These are phyloP conservation scores for Leptobrachium ailaonicum DNA, from an alignment of 2,113 vertebrate species.

Conservation along the genomic window DNA sequence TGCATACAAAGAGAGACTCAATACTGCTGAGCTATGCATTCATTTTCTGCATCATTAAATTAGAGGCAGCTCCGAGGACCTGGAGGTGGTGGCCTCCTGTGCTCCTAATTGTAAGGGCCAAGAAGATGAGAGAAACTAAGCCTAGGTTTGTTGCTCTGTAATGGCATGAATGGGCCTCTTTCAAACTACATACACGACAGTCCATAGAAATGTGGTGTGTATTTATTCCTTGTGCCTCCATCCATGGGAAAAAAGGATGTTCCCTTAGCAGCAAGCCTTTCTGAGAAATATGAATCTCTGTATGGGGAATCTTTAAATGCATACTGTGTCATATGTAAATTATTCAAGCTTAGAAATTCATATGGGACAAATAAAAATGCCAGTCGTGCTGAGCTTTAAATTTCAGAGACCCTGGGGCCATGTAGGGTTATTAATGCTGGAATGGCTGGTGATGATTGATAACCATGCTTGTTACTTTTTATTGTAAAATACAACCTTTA, in stretches of 20 bases:
- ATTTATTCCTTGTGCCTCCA: background rate
- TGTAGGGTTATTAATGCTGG: background rate
- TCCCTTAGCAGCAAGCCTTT: slow-evolving; percentile 1
- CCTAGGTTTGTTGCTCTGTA: slow-evolving; percentile 1
- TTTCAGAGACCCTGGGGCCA: background rate
- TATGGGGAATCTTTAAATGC: background rate
- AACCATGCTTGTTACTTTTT: too few species aligned
- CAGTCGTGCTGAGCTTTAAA: background rate
- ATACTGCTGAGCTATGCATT: slow-evolving; percentile 25
- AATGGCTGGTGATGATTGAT: too few species aligned
- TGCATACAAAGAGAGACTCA: slow-evolving; percentile 12
- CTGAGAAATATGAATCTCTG: background rate
- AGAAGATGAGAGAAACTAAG: slow-evolving; percentile 4
- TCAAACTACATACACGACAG: background rate
- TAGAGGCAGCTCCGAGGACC: background rate
- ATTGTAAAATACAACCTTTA: too few species aligned
- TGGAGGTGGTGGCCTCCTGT: slow-evolving; percentile 12
- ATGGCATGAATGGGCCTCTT: background rate
- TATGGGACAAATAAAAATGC: background rate
- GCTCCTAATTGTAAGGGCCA: slow-evolving; percentile 23
- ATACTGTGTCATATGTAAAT: background rate
- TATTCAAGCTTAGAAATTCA: background rate
- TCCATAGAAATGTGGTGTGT: background rate
- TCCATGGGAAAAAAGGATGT: slow-evolving; percentile 18
- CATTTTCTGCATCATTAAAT: slow-evolving; percentile 41